These are phyloP conservation scores for Leistus spinibarbis DNA, from an alignment of 2,888 invertebrate species.

Conservation along the genomic window DNA sequence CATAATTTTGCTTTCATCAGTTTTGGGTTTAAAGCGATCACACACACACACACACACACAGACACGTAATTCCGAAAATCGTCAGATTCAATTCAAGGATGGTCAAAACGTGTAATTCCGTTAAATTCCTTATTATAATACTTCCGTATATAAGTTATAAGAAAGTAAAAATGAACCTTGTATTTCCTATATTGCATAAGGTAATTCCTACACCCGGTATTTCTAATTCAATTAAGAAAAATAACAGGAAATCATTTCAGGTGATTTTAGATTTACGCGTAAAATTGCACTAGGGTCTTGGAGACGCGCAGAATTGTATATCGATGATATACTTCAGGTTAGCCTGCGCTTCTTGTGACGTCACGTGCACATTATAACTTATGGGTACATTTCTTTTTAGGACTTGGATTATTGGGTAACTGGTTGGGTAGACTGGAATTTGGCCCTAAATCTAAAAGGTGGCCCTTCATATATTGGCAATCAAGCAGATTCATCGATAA, in stretches of 20 bases:
- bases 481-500: conserved; percentile 80
- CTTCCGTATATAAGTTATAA: too few relatives aligned
- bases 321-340: conserved; percentile 67
- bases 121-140: too few relatives aligned
- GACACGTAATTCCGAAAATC: too few relatives aligned
- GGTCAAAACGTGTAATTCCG: too few relatives aligned
- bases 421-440: conserved; percentile 93
- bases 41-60: too few relatives aligned
- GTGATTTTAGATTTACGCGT: neutral
- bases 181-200: too few relatives aligned
- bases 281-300: conserved; percentile 66
- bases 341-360: conserved; percentile 58
- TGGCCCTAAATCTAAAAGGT: conserved; percentile 73
- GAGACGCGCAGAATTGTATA: conserved; percentile 60
- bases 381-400: conserved; percentile 63
- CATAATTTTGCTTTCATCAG: too few relatives aligned
- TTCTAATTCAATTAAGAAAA: neutral
- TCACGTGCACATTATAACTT: conserved; percentile 71
- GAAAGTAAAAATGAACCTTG: conserved; percentile 3
- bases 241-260: neutral
- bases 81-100: too few relatives aligned
- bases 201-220: too few relatives aligned
- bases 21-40: too few relatives aligned
- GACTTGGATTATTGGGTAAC: conserved; percentile 75
- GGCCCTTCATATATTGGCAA: conserved; percentile 84